Base-by-base conservation (phyloP, 1,140 invertebrate species). In the Meteorus sp. region DNA sequence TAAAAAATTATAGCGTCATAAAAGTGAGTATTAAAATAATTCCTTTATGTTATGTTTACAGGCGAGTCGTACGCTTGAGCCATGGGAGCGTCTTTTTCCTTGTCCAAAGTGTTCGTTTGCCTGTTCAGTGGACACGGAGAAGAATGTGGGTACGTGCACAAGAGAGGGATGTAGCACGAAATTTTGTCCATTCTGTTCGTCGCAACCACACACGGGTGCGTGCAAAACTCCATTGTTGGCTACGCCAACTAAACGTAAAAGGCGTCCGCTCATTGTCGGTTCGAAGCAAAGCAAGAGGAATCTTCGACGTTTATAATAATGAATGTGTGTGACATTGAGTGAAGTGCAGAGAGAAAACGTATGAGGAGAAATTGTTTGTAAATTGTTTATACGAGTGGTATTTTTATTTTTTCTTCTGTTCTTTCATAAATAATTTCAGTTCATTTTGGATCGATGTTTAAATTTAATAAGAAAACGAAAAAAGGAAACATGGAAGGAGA, bases 81-180 rank as follows among this genome's bases (percentile, higher is more conserved):
- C 70, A 3, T 66, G 64, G 63, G 75, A 78, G 33, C 71, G 76
- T 20, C 53, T 79, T 37, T 39, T 77, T 29, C 64, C 67, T 0
- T 80, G 78, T 52, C 78, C 78, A 15, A 77, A 70, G 20, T 80
- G 78, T 56, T 71, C 69, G 7, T 80, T 80, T 47, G 72, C 78
- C 0, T 76, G 72, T 39, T 71, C 71, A 37, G 70, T 80, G n/a
- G 60, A 80, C 19, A 64, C 31, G 5, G 72, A 76, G 48, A 76
- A 63, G 25, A 78, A 77, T 59, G 41, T 77, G 27, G 77, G 74
- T 13, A 68, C 66, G 13, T 80, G 78, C 61, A 76, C 76, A 23
- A 67, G 78, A 29, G 66, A 72, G 53, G 71, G 73, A 1, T 78
- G 78, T 41, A 60, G 63, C 7, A 74, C 75, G 63, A 71, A 76